Base-by-base conservation (phyloP, 2,797 vertebrate genomes). In the Astyanax mexicanus region DNA sequence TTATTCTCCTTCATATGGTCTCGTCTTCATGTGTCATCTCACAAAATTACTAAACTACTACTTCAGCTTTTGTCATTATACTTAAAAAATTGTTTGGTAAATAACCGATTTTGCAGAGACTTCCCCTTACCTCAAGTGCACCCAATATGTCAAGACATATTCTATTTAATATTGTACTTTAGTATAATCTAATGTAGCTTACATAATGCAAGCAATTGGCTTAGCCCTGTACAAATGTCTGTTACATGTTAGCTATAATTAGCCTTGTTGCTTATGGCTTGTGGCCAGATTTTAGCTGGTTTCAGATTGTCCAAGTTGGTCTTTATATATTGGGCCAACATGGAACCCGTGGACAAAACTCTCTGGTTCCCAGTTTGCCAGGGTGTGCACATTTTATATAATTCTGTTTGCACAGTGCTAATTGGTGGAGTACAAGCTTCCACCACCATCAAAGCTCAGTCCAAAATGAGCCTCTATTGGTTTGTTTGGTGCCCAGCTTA, bases 1-100 rank as follows among this genome's bases (percentile, higher is more conserved):
- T 69, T 73, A 72, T 54, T 42, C 42, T 62, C 10, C 15, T 44
- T 54, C 37, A 35, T 68, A 25, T 62, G 45, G 64, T 79, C 77
- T 74, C 77, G 64, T 69, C 44, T 52, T 54, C 38, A 2, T 32
- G 5, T n/a, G n/a, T n/a, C n/a, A n/a, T n/a, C 29, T 29, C 29
- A 32, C 65, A 66, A 64, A 37, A 73, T 72, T 72, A 5, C 17
- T 29, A 61, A 54, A 37, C 45, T 62, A 27, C 45, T 62, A 78
- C 37, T 42, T 19, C 55, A 51, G 1, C 23, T 64, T 66, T 69
- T 19, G 23, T 61, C 47, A 54, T 58, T 69, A 9, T 21, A 67
- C 44, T 21, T 23, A 67, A 44, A 13, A 8, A 58, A n/a, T n/a
- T 57, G 55, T 25, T 58, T 7, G 8, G 9, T 19, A 17, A n/a